phyloP scores from a whole-genome alignment of 30 jellyfish, hydroid and myxozoan species.

The Cassiopea xamachana region DNA sequence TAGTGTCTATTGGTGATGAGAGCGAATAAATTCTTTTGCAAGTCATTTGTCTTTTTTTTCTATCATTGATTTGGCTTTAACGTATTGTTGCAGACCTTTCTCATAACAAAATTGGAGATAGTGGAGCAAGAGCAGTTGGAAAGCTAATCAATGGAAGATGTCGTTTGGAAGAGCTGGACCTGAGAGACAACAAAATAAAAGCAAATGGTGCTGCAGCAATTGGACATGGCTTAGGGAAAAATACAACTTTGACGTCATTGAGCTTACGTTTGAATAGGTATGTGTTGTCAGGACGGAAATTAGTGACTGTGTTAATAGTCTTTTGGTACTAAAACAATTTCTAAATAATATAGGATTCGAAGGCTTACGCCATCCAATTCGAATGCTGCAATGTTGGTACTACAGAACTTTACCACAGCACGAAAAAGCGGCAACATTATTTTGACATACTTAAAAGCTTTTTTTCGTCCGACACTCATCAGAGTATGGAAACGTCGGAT shows the following conservation, averaged over 20 bases:
- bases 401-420: no score
- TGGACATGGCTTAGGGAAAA: constrained; percentile 91
- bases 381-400: no score
- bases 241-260: constrained; percentile 75
- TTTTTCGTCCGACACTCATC: no score
- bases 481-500: no score
- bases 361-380: no score
- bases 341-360: no score
- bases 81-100: constrained; percentile 75
- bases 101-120: constrained; percentile 88
- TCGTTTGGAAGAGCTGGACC: constrained; percentile 74
- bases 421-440: no score
- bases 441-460: no score
- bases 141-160: constrained; percentile 86
- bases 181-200: constrained; percentile 79
- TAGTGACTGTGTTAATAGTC: not conserved
- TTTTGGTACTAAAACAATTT: no score
- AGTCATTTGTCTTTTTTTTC: not conserved
- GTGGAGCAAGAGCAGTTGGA: constrained; percentile 98
- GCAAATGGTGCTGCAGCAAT: constrained; percentile 95
- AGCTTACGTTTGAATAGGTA: constrained; percentile 89
- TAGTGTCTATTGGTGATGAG: no score
- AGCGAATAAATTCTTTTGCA: not conserved
- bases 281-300: not conserved
- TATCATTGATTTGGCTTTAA: not conserved